phyloP scores from a whole-genome alignment of 2,888 invertebrate genomes.

The Hyposoter didymator region DNA sequence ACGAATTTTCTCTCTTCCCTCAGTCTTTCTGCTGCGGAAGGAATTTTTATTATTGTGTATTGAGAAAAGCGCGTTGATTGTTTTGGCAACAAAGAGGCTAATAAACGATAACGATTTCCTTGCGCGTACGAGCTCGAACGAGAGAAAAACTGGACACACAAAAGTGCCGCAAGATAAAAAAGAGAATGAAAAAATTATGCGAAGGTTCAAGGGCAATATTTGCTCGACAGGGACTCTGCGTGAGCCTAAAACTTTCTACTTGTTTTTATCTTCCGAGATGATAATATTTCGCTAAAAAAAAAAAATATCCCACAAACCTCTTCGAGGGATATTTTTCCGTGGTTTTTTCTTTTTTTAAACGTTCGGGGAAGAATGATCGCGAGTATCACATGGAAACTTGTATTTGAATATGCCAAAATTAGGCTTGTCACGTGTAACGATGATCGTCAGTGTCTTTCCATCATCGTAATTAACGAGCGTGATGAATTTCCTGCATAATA shows the following conservation, averaged over 20 bases:
- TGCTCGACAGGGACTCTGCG: background rate
- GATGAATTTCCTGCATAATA: slow-evolving; percentile 40
- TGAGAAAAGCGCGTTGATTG: slow-evolving; percentile 34
- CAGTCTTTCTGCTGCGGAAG: background rate
- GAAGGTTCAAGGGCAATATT: slow-evolving; percentile 1
- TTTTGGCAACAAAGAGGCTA: slow-evolving; percentile 58
- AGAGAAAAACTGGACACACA: slow-evolving; percentile 6
- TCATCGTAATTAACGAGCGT: background rate
- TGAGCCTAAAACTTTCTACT: slow-evolving; percentile 4
- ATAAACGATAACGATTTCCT: slow-evolving; percentile 37
- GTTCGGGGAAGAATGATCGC: background rate
- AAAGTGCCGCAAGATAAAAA: background rate
- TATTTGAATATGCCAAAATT: slow-evolving; percentile 15
- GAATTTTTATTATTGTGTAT: slow-evolving; percentile 12
- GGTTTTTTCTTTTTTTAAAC: background rate
- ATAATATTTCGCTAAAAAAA: background rate
- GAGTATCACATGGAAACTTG: background rate
- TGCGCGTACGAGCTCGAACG: background rate
- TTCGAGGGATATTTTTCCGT: background rate
- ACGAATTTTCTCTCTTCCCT: background rate
- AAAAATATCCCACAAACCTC: background rate
- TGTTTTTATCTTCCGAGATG: background rate
- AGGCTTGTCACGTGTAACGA: background rate
- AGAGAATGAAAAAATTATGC: background rate
- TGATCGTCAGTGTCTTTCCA: background rate